Evolutionary conservation across 2,888 invertebrate species (phyloP), one percentile per base, ranked within the genome.

Genomic region (Malthinus flaveolus): DNA sequence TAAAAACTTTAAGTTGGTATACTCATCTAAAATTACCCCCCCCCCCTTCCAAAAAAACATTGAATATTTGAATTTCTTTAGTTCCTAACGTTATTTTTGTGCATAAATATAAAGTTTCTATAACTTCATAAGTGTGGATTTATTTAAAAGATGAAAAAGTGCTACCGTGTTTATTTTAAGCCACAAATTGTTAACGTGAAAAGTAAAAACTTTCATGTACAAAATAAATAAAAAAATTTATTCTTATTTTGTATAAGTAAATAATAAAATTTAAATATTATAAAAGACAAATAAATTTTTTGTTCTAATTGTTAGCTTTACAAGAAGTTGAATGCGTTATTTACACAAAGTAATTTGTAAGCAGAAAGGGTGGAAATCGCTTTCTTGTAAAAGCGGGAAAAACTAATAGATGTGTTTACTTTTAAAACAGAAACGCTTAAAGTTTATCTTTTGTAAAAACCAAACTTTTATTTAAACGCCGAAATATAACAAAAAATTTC

Each of bases 271-370:
- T 51, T 32, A n/a, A 44, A 34, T 33, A 42, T 44, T 51, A n/a
- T n/a, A 12, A 44, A 51, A 51, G 44, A 51, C 50, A 51, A 51
- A 51, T 51, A 51, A 36, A 51, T 51, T 51, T 44, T 51, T 44
- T 51, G 44, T 51, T 42, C 50, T 51, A 51, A 51, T 51, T 51
- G 50, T 42, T 51, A 42, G 39, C 50, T 51, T 51, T 51, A 42
- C 42, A 51, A 51, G 50, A 42, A 51, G 50, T 51, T 51, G 39
- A 51, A 51, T 51, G 50, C 42, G 50, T 51, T 51, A 51, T 51
- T 51, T 51, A 51, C 50, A 51, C 44, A 42, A 51, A 51, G 50
- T 51, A 51, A 51, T 51, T 51, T 51, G 50, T 51, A 51, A 51
- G 50, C 50, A 51, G 50, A 51, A 51, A 39, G 50, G 50, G 50